Base-by-base conservation (phyloP, 2,113 vertebrate species). In the Ivindomyrus marchei region DNA sequence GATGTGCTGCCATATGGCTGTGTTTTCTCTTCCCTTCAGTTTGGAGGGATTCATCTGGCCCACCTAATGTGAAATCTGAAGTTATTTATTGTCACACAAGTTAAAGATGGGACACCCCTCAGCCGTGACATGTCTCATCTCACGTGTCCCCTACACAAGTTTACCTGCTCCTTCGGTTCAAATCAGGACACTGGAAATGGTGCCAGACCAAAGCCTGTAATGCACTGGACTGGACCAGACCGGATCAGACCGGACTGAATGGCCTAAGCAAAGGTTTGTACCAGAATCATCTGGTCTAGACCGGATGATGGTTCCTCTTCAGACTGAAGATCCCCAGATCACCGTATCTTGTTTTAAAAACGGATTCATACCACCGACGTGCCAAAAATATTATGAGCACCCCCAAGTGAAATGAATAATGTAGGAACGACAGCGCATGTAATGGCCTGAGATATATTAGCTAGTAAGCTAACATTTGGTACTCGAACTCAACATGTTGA, bases 31-130 rank as follows among this genome's bases (percentile, higher is more conserved):
- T 49, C 47, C 88, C 80, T 88, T 85, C 47, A 91, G 93, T 92
- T 39, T 17, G 5, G 36, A 19, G 36, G 27, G 74, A 92, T 92
- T 94, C 92, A 93, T 74, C 91, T 94, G 95, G 94, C 92, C 93
- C 95, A 95, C 91, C 89, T 95, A 95, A 96, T 96, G 93, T 92
- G 90, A 89, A 96, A 96, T 50, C 93, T 52, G 85, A 58, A 92
- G 95, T 96, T 96, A 96, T 95, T 92, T 94, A 96, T 96, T 96
- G 94, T 95, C 94, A 94, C 92, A 94, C 93, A 94, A 96, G 94
- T 95, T 47, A 94, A 95, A 95, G 94, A 94, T 93, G 94, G 95
- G 91, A 92, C 94, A 95, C 94, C 95, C 93, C 92, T 95, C 93
- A 93, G 93, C 94, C 94, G 47, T 93, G 92, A 92, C 62, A 90